phyloP scores from a whole-genome alignment of 2,888 invertebrate species.

The Hanleya hanleyi region DNA sequence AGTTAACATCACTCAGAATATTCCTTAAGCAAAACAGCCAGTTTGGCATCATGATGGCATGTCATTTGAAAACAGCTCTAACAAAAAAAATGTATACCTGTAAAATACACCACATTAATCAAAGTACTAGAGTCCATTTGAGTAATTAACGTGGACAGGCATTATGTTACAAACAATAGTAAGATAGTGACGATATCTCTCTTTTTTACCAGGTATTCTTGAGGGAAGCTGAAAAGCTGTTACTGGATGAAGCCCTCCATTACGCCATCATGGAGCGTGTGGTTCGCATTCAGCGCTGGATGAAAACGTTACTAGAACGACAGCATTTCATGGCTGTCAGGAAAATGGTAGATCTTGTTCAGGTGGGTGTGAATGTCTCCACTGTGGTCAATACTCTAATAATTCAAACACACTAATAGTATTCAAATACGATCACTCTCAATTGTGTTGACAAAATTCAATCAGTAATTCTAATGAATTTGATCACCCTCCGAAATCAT shows the following conservation, averaged over 20 bases:
- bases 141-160: too few species aligned
- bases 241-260: constrained; percentile 92
- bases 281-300: constrained; percentile 93
- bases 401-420: too few species aligned
- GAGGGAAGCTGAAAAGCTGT: constrained; percentile 94
- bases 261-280: constrained; percentile 95
- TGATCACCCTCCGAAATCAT: neutral
- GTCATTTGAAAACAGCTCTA: too few species aligned
- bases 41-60: too few species aligned
- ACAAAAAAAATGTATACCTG: too few species aligned
- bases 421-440: neutral
- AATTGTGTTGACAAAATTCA: neutral
- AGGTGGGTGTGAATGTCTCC: constrained; percentile 70
- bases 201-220: constrained; percentile 87
- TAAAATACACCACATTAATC: too few species aligned
- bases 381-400: neutral
- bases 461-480: too few species aligned
- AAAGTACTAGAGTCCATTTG: too few species aligned
- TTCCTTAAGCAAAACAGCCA: too few species aligned
- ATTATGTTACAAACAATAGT: too few species aligned
- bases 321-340: constrained; percentile 84
- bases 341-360: constrained; percentile 84
- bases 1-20: too few species aligned
- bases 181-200: too few species aligned
- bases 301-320: constrained; percentile 86